These are phyloP conservation scores for Monochamus alternatus DNA, from an alignment of 2,888 invertebrate species.

Conservation along the genomic window DNA sequence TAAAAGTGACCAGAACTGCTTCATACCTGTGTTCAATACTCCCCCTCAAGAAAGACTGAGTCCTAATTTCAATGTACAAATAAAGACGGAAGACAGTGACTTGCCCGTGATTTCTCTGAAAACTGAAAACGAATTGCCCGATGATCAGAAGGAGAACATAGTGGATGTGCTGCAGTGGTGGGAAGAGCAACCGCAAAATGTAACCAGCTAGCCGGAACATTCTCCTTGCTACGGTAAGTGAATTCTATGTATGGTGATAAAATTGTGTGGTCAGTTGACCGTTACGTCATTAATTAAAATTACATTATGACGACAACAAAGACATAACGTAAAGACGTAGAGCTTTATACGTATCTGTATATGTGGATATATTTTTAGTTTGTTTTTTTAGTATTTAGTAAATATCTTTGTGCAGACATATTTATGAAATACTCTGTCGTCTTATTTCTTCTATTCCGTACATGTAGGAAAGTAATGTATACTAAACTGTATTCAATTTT, in stretches of 20 bases:
- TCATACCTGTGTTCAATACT: conserved; percentile 61
- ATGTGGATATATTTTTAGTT: too few relatives aligned
- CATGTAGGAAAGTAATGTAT: too few relatives aligned
- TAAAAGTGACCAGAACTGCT: conserved; percentile 58
- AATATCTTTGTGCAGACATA: too few relatives aligned
- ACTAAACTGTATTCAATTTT: too few relatives aligned
- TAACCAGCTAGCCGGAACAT: conserved; percentile 28
- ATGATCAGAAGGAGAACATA: conserved; percentile 72
- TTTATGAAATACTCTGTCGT: too few relatives aligned
- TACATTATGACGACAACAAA: too few relatives aligned
- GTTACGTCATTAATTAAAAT: background rate
- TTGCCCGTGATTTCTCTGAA: conserved; percentile 68
- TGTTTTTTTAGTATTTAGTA: too few relatives aligned
- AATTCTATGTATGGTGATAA: background rate
- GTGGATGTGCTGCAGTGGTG: conserved; percentile 75
- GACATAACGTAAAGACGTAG: too few relatives aligned
- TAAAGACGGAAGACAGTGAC: conserved; percentile 52
- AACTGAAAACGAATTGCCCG: conserved; percentile 59
- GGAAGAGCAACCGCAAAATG: conserved; percentile 66
- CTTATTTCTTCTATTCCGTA: too few relatives aligned
- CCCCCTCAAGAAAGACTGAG: conserved; percentile 51
- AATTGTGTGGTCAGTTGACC: background rate
- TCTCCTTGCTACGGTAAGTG: conserved; percentile 18
- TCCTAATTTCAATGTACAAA: conserved; percentile 49
- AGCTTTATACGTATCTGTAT: too few relatives aligned